These are phyloP conservation scores for Romanogobio albipinnatus DNA, from an alignment of 2,113 vertebrate species.

Conservation along the genomic window DNA sequence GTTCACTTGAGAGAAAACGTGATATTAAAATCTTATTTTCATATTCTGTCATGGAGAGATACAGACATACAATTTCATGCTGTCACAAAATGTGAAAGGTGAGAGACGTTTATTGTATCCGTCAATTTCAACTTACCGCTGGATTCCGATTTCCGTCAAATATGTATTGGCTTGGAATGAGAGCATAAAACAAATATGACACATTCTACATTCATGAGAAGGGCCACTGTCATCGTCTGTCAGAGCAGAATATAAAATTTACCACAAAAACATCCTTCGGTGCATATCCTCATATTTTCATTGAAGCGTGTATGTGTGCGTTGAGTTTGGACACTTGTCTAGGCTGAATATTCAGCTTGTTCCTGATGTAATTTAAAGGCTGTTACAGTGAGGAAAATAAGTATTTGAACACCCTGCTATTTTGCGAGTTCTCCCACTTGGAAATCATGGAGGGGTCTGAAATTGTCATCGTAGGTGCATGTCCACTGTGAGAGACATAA, in stretches of 20 bases:
- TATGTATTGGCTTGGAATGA: conserved; percentile 38
- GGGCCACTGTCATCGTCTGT: conserved; percentile 12
- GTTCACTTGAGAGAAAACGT: background rate
- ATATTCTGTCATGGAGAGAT: conserved; percentile 28
- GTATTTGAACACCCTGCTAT: no score
- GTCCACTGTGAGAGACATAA: no score
- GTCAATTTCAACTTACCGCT: conserved; percentile 37
- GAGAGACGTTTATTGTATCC: conserved; percentile 37
- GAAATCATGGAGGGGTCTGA: no score
- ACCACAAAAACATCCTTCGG: background rate
- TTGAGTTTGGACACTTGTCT: conserved; percentile 4
- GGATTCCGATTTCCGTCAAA: conserved; percentile 28
- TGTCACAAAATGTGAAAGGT: conserved; percentile 42
- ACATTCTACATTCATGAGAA: conserved; percentile 27
- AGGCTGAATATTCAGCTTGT: background rate
- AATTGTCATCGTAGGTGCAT: no score
- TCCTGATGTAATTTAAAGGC: conserved; percentile 27
- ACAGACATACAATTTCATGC: conserved; percentile 34
- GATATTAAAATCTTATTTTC: background rate
- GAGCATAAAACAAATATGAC: conserved; percentile 33
- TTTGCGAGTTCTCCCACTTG: no score
- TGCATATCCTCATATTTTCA: conserved; percentile 5
- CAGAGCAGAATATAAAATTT: conserved; percentile 2
- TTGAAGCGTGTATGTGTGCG: background rate
- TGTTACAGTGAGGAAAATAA: no score